phyloP scores from a whole-genome alignment of 2,797 vertebrate species.

The Sphenodon punctatus region DNA sequence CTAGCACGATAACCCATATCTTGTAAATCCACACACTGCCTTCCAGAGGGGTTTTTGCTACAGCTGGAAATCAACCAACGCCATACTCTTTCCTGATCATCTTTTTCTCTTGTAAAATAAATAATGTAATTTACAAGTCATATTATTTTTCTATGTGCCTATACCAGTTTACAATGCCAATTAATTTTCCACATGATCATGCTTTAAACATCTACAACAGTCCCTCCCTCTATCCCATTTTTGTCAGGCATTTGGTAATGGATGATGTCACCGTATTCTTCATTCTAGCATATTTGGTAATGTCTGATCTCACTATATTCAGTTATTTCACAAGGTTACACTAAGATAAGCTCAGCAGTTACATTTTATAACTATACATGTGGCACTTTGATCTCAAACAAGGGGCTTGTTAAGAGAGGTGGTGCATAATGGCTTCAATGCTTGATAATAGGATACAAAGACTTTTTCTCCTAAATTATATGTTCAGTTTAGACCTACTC shows the following conservation, averaged over 20 bases:
- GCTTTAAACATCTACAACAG: too few species aligned
- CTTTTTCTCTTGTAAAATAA: conserved; percentile 40
- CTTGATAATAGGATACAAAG: neutral
- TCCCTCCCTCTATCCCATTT: too few species aligned
- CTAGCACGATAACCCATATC: conserved; percentile 1
- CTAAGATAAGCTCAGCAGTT: neutral
- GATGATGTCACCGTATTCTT: too few species aligned
- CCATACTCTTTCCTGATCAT: conserved; percentile 17
- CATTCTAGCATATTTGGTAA: too few species aligned
- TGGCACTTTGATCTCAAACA: neutral
- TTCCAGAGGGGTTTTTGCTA: conserved; percentile 29
- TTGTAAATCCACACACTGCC: conserved; percentile 37
- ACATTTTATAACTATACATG: fast-evolving
- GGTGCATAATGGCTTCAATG: neutral
- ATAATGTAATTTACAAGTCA: conserved; percentile 28
- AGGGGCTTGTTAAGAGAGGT: neutral
- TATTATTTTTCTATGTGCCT: neutral
- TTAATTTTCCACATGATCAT: conserved; percentile 26
- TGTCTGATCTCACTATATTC: neutral
- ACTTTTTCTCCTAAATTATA: neutral
- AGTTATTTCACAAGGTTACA: neutral
- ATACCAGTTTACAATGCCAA: conserved; percentile 19
- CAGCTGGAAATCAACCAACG: neutral
- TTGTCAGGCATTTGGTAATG: too few species aligned
- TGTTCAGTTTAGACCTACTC: neutral